Evolutionary conservation across 2,888 invertebrate species (phyloP), one percentile per base, ranked within the genome.

Genomic region (Orthosia cruda): DNA sequence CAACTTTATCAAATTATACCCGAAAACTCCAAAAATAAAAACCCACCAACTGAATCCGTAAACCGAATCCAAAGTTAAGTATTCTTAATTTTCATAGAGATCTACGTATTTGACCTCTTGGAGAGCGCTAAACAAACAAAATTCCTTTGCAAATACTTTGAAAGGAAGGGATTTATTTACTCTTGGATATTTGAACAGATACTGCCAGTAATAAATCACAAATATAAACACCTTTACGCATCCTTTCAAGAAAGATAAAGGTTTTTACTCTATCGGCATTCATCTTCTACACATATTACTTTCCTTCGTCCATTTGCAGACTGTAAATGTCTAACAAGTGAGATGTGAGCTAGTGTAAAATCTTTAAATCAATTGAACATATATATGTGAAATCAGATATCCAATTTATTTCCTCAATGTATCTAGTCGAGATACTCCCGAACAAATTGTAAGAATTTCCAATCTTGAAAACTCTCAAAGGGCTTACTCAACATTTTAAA

Each of bases 71-170:
- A 49, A 81, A 80, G 82, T 82, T 80, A 70, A 80, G 54, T 72
- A 58, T 70, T 76, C 81, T 67, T 81, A 72, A 83, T 84, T 84
- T 81, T 84, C 73, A 79, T 82, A 76, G 59, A 79, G 76, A 74
- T 75, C 82, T 74, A 80, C 65, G 62, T 67, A 26, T 84, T 68
- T 75, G 85, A 84, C 82, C 81, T 81, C 75, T 84, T 71, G 58
- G 69, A 71, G 71, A 71, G 65, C 82, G 75, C 72, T 75, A 71
- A 84, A 82, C 71, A 85, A 85, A 85, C 70, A 75, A 68, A 70
- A 86, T 81, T 81, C 61, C 71, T 76, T 81, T 45, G 74, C 84
- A 83, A 81, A 84, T 85, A 86, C 78, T 81, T 81, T 70, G 68
- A 79, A 83, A 81, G 71, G 84, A 69, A 74, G 65, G 70, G 50